Percentiles rank a stretch among this genome's conserved stretches.
These are phyloP conservation scores for Verasper variegatus DNA, from an alignment of 2,113 vertebrate genomes.

Conservation along the genomic window DNA sequence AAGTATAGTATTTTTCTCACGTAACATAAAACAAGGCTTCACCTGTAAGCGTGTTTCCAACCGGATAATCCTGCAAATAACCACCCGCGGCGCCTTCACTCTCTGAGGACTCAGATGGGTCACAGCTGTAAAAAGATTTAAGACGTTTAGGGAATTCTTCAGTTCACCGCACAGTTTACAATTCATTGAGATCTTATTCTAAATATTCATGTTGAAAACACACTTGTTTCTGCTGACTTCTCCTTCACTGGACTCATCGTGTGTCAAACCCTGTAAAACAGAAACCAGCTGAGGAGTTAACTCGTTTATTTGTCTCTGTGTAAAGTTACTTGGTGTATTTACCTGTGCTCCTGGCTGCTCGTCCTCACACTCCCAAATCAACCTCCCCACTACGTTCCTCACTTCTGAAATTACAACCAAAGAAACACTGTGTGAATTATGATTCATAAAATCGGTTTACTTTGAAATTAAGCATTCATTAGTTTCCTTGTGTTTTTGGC, in stretches of 20 bases:
- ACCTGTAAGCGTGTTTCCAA: constrained; percentile 73
- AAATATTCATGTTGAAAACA: constrained; percentile 13
- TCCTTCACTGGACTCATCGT: constrained; percentile 20
- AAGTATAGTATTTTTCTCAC: neutral
- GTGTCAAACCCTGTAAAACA: constrained; percentile 28
- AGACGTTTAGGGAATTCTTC: neutral
- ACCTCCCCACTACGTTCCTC: constrained; percentile 72
- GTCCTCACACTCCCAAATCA: constrained; percentile 82
- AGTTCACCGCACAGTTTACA: neutral
- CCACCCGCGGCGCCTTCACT: constrained; percentile 24
- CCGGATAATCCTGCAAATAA: constrained; percentile 53
- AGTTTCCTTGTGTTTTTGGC: neutral
- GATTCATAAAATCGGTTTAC: neutral
- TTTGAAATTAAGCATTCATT: neutral
- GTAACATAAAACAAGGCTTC: neutral
- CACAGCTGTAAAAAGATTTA: constrained; percentile 51
- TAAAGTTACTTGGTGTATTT: neutral
- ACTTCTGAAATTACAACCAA: constrained; percentile 73
- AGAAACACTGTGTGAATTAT: neutral
- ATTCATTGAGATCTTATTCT: neutral
- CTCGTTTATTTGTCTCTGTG: neutral
- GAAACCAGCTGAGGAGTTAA: neutral
- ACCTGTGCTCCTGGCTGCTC: constrained; percentile 34
- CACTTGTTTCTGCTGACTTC: constrained; percentile 30
- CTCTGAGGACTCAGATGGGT: constrained; percentile 40